Conservation (phyloP, 1,140 invertebrate species). For the Lutraria rhynchaena region DNA sequence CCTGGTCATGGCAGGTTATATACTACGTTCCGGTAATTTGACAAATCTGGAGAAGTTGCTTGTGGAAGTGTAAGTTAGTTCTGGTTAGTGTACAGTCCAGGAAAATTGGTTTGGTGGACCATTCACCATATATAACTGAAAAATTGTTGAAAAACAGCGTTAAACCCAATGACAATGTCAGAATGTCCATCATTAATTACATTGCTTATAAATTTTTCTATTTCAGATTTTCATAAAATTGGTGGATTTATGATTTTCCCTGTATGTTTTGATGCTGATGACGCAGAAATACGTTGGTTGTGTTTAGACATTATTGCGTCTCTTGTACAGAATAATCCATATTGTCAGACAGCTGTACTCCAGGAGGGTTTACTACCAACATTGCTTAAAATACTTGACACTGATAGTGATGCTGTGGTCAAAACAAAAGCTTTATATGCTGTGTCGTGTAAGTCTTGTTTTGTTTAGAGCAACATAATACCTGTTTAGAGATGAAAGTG, state of each 20-base stretch:
- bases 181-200: too few species aligned
- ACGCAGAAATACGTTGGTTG: conserved; percentile 85
- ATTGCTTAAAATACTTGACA: conserved; percentile 86
- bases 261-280: conserved; percentile 86
- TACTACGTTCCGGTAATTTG: too few species aligned
- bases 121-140: too few species aligned
- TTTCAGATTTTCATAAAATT: conserved; percentile 90
- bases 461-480: neutral
- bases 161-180: too few species aligned
- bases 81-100: too few species aligned
- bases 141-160: too few species aligned
- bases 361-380: conserved; percentile 86
- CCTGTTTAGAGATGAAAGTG: neutral
- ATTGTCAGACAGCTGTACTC: conserved; percentile 87
- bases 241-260: conserved; percentile 89
- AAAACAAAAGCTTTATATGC: conserved; percentile 89
- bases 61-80: too few species aligned
- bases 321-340: conserved; percentile 90
- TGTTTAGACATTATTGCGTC: conserved; percentile 88
- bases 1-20: too few species aligned
- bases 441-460: conserved; percentile 86
- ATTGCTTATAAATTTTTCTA: too few species aligned
- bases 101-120: too few species aligned
- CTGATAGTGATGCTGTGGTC: conserved; percentile 85
- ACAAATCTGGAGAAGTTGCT: too few species aligned